Percentiles rank a stretch among this genome's conserved stretches.
Conservation (phyloP, 2,113 vertebrate species). For the Cyprinodon variegatus region DNA sequence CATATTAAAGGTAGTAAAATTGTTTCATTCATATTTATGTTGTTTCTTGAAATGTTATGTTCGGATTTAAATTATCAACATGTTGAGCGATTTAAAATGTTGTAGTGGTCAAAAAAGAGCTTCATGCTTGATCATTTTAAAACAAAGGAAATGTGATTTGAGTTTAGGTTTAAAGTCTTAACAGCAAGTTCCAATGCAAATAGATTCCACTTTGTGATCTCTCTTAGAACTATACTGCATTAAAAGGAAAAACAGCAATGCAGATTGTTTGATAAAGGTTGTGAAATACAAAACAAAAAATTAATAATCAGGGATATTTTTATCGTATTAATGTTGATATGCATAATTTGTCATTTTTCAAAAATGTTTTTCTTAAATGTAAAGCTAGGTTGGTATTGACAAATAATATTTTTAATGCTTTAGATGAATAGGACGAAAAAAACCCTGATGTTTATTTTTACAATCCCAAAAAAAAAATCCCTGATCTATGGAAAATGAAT, state of each 20-base stretch:
- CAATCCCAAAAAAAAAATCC: too few species aligned
- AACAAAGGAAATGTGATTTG: too few species aligned
- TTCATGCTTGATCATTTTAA: not conserved
- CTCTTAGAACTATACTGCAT: too few species aligned
- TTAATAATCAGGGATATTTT: too few species aligned
- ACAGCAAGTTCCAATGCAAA: not conserved
- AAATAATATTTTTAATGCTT: not conserved
- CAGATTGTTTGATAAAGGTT: not conserved
- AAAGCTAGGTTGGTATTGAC: not conserved
- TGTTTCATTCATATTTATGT: not conserved
- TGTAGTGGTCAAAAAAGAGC: not conserved
- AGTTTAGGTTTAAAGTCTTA: too few species aligned
- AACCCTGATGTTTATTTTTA: not conserved
- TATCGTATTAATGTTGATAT: too few species aligned
- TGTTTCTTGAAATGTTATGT: constrained; percentile 1
- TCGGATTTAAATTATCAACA: not conserved
- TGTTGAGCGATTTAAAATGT: not conserved
- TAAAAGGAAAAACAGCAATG: too few species aligned
- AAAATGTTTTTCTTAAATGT: too few species aligned
- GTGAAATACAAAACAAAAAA: not conserved
- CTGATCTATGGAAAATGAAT: too few species aligned
- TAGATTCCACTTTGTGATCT: not conserved
- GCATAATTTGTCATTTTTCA: too few species aligned
- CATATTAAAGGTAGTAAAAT: not conserved
- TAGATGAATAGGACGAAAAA: not conserved